These are phyloP conservation scores for Pardosa pseudoannulata DNA, from an alignment of 2,888 invertebrate genomes.

Conservation along the genomic window DNA sequence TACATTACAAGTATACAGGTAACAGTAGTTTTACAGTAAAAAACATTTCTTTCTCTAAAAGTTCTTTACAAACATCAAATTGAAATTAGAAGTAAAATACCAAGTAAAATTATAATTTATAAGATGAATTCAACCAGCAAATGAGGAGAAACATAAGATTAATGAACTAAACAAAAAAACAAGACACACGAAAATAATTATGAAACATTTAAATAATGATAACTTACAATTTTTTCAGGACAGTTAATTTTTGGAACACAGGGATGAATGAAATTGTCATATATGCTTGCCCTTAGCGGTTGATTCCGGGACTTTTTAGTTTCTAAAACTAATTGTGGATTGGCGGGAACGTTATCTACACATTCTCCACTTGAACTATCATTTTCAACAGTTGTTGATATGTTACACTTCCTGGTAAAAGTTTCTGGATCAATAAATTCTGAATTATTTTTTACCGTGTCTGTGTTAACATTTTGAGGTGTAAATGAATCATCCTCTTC, in stretches of 20 bases:
- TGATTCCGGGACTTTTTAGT: background rate
- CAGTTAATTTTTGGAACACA: conserved; percentile 67
- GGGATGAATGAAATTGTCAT: conserved; percentile 38
- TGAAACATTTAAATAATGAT: too few relatives aligned
- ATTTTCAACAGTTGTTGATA: background rate
- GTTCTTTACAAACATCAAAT: too few relatives aligned
- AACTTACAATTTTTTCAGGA: conserved; percentile 69
- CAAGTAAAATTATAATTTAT: too few relatives aligned
- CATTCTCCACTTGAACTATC: background rate
- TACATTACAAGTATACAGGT: too few relatives aligned
- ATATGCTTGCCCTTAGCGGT: background rate
- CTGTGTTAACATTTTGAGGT: too few relatives aligned
- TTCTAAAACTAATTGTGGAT: background rate
- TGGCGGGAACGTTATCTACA: background rate
- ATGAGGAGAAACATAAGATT: too few relatives aligned
- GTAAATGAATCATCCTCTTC: background rate
- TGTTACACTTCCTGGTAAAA: background rate
- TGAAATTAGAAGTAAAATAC: too few relatives aligned
- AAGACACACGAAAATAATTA: too few relatives aligned
- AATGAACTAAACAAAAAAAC: too few relatives aligned
- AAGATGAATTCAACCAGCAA: too few relatives aligned
- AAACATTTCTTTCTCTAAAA: too few relatives aligned
- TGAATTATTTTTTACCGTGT: background rate
- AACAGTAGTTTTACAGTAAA: too few relatives aligned
- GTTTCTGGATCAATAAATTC: background rate